phyloP scores from a whole-genome alignment of 2,888 invertebrate species.

The Aplocera efformata region DNA sequence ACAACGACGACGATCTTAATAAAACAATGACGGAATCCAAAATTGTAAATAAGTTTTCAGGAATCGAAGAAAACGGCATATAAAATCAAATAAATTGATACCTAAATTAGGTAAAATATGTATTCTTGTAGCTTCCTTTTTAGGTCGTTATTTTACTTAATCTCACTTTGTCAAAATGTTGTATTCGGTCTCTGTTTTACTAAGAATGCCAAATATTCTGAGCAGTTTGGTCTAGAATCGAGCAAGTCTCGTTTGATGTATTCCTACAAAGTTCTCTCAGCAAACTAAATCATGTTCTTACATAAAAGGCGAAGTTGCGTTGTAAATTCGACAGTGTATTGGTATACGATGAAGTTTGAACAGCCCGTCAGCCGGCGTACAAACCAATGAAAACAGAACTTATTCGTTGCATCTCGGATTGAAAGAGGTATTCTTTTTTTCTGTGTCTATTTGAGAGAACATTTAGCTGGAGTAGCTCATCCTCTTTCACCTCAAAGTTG shows the following conservation, averaged over 20 bases:
- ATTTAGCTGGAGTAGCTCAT: slow-evolving; percentile 34
- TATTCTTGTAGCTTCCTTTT: no score
- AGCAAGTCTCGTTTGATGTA: slow-evolving; percentile 9
- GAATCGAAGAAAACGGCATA: no score
- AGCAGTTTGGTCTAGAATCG: no score
- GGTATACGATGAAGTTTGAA: slow-evolving; percentile 48
- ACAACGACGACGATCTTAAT: no score
- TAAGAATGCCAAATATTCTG: no score
- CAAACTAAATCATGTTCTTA: slow-evolving; percentile 18
- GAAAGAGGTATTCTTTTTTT: slow-evolving; percentile 25
- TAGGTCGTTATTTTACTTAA: no score
- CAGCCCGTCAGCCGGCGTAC: slow-evolving; percentile 50
- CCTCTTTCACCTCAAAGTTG: neutral
- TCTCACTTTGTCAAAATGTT: no score
- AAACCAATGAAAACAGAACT: slow-evolving; percentile 61
- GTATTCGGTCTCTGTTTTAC: no score
- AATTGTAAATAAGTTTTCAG: no score
- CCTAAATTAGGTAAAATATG: no score
- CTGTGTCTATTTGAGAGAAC: slow-evolving; percentile 33
- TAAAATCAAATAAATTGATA: no score
- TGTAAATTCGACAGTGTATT: slow-evolving; percentile 40
- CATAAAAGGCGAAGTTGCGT: slow-evolving; percentile 23
- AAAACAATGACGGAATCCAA: no score
- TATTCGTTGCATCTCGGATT: slow-evolving; percentile 39
- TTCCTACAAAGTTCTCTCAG: slow-evolving; percentile 11